Evolutionary conservation across 2,113 vertebrate genomes (phyloP), one percentile per base, ranked within the genome.

Genomic region (Rhinopomastus cyanomelas): DNA sequence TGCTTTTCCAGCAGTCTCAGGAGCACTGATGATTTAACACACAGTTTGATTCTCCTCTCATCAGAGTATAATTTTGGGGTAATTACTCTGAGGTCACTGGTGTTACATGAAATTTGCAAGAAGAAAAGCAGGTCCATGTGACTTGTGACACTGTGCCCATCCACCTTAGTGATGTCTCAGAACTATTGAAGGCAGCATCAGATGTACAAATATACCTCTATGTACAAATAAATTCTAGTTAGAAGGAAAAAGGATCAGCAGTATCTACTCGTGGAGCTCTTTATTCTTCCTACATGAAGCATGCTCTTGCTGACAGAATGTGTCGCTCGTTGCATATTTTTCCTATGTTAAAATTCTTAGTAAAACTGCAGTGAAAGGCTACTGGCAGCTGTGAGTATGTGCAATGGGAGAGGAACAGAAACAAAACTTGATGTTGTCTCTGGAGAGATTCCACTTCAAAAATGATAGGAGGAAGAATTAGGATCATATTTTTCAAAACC

Each of bases 21-120:
- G 80, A 72, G 94, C 52, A 16, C 71, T 76, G 81, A 75, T 39
- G 73, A 66, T 87, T 69, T 75, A 74, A 67, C 17, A 53, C 30
- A 44, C 0, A 1, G 46, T 71, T 56, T 62, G 79, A 84, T 92
- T 89, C 89, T 79, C 78, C 57, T 90, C 80, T 88, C 23, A 6
- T 90, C 86, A 73, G 27, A 69, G 66, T 66, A 10, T 95, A 82
- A 95, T 91, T 90, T n/a, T 55, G 59, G 5, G 78, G 36, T 88
- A 91, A 95, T 86, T 78, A 59, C 51, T 18, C n/a, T 95, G 86
- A 96, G 74, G 86, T 95, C 89, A 89, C 71, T 61, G 81, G 30
- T 85, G 56, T 77, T 82, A 89, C 87, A 64, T 92, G 60, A 73
- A 79, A 78, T 75, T 94, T 78, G 69, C 42, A 65, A 90, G 89